These are phyloP conservation scores for Chrysogorgia sp. DNA, from an alignment of 92 coral and sea anemone species.

Conservation along the genomic window DNA sequence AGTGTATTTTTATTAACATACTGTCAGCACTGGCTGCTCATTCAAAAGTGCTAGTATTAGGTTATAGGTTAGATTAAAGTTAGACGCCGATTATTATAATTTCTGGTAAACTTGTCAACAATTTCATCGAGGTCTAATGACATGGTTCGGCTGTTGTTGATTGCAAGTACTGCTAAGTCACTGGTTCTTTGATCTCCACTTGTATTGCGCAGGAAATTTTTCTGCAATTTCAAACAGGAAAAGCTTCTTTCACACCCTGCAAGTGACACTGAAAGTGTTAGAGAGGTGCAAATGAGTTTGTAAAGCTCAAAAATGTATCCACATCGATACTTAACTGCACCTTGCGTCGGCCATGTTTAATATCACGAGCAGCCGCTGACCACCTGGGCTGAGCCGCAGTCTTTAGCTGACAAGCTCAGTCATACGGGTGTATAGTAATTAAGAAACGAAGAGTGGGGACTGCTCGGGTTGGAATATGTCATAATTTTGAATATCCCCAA, in stretches of 20 bases:
- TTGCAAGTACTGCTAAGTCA: constrained; percentile 1
- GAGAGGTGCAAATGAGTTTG: neutral
- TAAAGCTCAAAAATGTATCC: too few species aligned
- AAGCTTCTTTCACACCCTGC: constrained; percentile 3
- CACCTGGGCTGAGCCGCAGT: too few species aligned
- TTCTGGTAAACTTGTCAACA: neutral
- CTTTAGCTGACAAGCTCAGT: too few species aligned
- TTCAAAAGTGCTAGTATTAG: neutral
- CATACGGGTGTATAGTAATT: too few species aligned
- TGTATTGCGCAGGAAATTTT: neutral
- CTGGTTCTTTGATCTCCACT: constrained; percentile 11
- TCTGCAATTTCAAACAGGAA: neutral
- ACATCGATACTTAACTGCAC: too few species aligned
- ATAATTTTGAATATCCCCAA: too few species aligned
- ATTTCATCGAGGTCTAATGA: neutral
- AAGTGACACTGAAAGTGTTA: neutral
- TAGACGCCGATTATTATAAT: neutral
- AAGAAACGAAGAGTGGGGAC: too few species aligned
- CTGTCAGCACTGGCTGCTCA: too few species aligned
- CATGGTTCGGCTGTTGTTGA: constrained; percentile 6
- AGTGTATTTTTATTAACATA: too few species aligned
- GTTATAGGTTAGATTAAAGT: neutral
- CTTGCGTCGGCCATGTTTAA: too few species aligned
- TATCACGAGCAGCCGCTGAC: too few species aligned
- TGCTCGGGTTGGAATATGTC: too few species aligned